Base-by-base conservation (phyloP, 2,113 vertebrate genomes). In the Sinocyclocheilus maitianheensis region DNA sequence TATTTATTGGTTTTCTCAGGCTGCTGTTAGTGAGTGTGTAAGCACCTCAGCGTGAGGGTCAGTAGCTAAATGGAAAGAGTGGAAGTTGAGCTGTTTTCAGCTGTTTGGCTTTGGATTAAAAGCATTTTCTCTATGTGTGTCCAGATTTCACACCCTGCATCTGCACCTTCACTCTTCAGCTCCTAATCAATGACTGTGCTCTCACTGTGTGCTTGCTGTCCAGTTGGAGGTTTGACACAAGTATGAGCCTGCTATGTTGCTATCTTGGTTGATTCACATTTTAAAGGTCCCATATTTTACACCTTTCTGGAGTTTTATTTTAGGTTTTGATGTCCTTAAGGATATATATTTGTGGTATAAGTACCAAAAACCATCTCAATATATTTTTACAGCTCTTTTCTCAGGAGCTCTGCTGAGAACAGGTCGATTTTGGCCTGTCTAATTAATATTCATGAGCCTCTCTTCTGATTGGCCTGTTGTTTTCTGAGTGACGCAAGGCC, bases 31-130 rank as follows among this genome's bases (percentile, higher is more conserved):
- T 78, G 72, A 85, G 6, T 75, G 80, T 74, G 81, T 55, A 55
- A 63, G 87, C 40, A 76, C 84, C 83, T 88, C 81, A 88, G 55
- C 37, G 62, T 62, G 58, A 76, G 77, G 81, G 71, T 89, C 78
- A 87, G 87, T 87, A 86, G 69, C 77, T 84, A 71, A 87, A 81
- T 77, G 63, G 82, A 69, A n/a, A 30, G 71, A 85, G 85, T 72
- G 82, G 84, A 86, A 87, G 69, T 71, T 75, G 48, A 84, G 55
- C 60, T 69, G 43, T 72, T 87, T 85, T 34, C 30, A 34, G 30
- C 30, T 34, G 30, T 34, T 34, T 34, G 30, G 30, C 30, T 34
- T 34, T 34, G 30, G 30, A 34, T 34, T 34, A 34, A 34, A 34
- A 85, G 72, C 83, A 85, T 83, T 84, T 77, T 77, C 72, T 22